Evolutionary conservation across 2,113 vertebrate genomes (phyloP), one percentile per base, ranked within the genome.

Genomic region (Catharus bicknelli): DNA sequence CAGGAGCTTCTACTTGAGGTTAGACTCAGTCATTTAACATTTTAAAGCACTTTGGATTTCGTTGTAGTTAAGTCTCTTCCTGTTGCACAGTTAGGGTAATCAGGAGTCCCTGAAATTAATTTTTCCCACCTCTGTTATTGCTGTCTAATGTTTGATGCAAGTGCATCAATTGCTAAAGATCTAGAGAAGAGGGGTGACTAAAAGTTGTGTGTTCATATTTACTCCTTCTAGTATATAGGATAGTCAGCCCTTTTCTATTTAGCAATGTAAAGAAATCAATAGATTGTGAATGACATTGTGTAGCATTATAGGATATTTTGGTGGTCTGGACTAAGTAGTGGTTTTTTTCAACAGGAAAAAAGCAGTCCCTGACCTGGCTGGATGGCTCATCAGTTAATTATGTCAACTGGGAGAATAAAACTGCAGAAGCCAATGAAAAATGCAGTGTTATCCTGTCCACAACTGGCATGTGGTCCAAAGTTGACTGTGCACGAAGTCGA

Each of bases 331-430:
- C 29, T 85, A 68, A 92, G 15, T 54, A 43, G 5, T 45, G 91
- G 91, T 54, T 93, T 76, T 55, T n/a, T 13, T 77, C 57, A 96
- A 66, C 84, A 98, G 98, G 84, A 38, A 38, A 11, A 38, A 38
- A 38, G 92, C 82, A 83, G 22, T 93, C 97, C 57, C 93, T 97
- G 86, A 97, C 66, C 58, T 99, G 99, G 99, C 74, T 98, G 36
- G 99, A 99, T 69, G 98, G 98, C 78, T 98, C 98, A 14, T 79
- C 93, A 26, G 83, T 98, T 88, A 92, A 67, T 63, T 99, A 98
- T 61, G 94, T 96, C 16, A 99, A 98, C 92, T 99, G 99, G 99
- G 97, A 90, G 57, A 96, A 95, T 13, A 94, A 90, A 88, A 96
- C 57, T 62, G 88, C 89, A 26, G 80, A 66, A 13, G 27, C n/a